These are phyloP conservation scores for Xyrauchen texanus DNA, from an alignment of 2,113 vertebrate genomes.

Conservation along the genomic window DNA sequence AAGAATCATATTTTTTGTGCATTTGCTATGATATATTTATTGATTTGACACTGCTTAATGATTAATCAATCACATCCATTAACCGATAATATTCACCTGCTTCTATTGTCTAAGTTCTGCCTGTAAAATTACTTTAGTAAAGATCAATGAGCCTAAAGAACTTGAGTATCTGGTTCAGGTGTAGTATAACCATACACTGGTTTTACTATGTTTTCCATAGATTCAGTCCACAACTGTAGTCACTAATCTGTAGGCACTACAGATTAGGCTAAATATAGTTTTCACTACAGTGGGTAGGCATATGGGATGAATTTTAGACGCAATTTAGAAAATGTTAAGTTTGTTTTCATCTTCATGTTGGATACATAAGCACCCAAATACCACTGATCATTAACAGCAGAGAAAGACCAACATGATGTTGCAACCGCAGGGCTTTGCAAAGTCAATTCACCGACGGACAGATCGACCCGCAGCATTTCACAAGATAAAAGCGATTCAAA, in stretches of 20 bases:
- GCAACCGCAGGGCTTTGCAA: conserved; percentile 16
- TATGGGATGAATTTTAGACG: background rate
- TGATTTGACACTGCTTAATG: too few species aligned
- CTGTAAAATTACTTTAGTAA: too few species aligned
- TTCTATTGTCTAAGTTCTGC: too few species aligned
- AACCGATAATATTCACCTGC: too few species aligned
- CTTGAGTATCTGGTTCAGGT: too few species aligned
- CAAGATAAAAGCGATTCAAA: conserved; percentile 24
- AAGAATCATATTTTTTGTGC: background rate
- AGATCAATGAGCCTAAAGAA: too few species aligned
- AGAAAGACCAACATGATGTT: conserved; percentile 10
- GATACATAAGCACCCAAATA: background rate
- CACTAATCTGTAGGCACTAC: too few species aligned
- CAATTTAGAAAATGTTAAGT: background rate
- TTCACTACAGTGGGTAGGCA: background rate
- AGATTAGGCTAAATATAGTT: background rate
- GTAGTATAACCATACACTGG: too few species aligned
- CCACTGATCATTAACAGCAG: conserved; percentile 13
- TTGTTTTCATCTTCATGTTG: background rate
- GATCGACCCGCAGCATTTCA: conserved; percentile 28
- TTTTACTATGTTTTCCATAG: too few species aligned
- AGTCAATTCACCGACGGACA: conserved; percentile 54
- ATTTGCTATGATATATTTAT: too few species aligned
- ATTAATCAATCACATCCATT: too few species aligned
- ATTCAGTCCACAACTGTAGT: too few species aligned